Conservation (phyloP, 2,888 invertebrate genomes). For the Ophioninae sp. region DNA sequence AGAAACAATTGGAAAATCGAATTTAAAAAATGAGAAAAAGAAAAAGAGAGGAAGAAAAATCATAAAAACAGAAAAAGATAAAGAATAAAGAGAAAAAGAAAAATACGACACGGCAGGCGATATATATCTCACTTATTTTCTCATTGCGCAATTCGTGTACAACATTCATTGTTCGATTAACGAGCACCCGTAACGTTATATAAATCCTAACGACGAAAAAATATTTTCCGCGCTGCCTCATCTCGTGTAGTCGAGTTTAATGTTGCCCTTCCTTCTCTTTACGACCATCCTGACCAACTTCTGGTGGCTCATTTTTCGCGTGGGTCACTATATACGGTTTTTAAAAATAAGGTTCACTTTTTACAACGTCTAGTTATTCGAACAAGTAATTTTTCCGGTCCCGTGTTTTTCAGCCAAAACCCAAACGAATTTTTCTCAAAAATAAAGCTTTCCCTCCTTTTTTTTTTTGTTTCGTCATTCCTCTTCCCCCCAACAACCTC, state of each 20-base stretch:
- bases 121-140: constrained; percentile 15
- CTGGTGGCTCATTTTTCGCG: constrained; percentile 22
- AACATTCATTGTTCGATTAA: constrained; percentile 48
- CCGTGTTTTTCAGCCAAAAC: background rate
- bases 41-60: too few relatives aligned
- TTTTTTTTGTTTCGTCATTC: too few relatives aligned
- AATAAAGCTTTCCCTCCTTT: background rate
- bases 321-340: too few relatives aligned
- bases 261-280: constrained; percentile 33
- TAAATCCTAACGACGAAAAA: constrained; percentile 39
- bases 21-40: too few relatives aligned
- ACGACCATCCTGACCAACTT: constrained; percentile 14
- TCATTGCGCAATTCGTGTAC: constrained; percentile 45
- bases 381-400: background rate
- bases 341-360: too few relatives aligned
- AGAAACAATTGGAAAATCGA: too few relatives aligned
- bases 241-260: constrained; percentile 22
- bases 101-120: background rate
- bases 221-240: background rate
- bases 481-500: background rate
- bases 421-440: background rate
- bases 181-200: constrained; percentile 19
- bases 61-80: background rate
- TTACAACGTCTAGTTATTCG: background rate
- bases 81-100: background rate